Percentiles rank a stretch among this genome's conserved stretches.
phyloP scores from a whole-genome alignment of 2,797 vertebrate genomes.

The Gymnocypris eckloni region DNA sequence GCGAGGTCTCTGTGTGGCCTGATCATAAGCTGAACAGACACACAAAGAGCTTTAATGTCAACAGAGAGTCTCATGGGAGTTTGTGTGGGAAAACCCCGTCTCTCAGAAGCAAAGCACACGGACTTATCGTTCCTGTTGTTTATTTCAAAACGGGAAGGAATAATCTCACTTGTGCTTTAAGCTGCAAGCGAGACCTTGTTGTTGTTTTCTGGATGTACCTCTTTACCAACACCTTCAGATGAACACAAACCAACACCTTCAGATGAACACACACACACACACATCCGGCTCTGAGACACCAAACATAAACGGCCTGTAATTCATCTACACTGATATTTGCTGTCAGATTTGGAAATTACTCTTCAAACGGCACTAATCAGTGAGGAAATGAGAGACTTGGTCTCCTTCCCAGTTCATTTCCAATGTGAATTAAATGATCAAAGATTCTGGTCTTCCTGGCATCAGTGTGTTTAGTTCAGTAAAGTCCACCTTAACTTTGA shows the following conservation, averaged over 20 bases:
- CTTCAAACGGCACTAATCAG: conserved; percentile 69
- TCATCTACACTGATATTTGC: conserved; percentile 57
- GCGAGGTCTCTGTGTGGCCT: conserved; percentile 9
- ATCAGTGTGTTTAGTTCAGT: conserved; percentile 47
- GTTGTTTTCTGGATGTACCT: neutral
- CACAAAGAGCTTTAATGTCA: conserved; percentile 28
- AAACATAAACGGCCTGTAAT: conserved; percentile 56
- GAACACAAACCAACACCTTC: conserved; percentile 2
- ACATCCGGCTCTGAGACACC: conserved; percentile 45
- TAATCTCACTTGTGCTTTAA: conserved; percentile 4
- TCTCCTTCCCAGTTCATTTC: conserved; percentile 51
- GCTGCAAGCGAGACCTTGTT: conserved; percentile 19
- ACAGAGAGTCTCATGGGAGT: conserved; percentile 12
- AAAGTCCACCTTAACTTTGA: neutral
- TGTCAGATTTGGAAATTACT: conserved; percentile 67
- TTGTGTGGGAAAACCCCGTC: conserved; percentile 6
- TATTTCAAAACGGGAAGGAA: conserved; percentile 34
- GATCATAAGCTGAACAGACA: neutral
- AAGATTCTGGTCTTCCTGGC: conserved; percentile 60
- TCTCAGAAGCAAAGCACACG: conserved; percentile 12
- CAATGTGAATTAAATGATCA: conserved; percentile 72
- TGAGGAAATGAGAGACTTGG: conserved; percentile 60
- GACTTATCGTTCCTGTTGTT: conserved; percentile 20
- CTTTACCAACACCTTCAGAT: conserved; percentile 12
- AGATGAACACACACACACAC: conserved; percentile 37